Evolutionary conservation across 2,797 vertebrate species (phyloP).

Genomic region (Ptychadena robeensis): DNA sequence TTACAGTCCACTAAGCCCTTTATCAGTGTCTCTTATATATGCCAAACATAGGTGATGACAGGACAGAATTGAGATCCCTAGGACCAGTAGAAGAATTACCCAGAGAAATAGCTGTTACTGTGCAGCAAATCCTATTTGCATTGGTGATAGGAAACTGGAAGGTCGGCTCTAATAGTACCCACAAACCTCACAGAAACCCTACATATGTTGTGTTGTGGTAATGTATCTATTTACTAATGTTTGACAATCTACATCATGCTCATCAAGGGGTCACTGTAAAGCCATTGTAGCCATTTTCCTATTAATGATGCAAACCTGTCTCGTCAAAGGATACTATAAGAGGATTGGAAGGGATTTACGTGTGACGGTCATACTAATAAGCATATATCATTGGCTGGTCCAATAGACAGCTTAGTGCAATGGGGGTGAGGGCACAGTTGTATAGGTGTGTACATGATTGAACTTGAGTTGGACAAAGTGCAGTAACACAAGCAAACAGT

Average conservation of each 20-base stretch:
- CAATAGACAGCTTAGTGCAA: slow-evolving; percentile 15
- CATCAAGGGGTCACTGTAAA: background rate
- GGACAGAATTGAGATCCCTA: background rate
- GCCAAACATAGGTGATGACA: background rate
- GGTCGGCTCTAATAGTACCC: background rate
- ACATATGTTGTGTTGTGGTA: background rate
- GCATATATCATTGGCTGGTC: slow-evolving; percentile 39
- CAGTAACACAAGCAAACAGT: background rate
- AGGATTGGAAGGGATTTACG: slow-evolving; percentile 32
- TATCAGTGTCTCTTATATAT: background rate
- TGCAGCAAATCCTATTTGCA: slow-evolving; percentile 5
- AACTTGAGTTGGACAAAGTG: background rate
- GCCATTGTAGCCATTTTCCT: background rate
- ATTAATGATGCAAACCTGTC: background rate
- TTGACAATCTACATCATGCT: background rate
- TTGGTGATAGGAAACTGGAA: background rate
- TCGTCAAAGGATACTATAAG: slow-evolving; percentile 3
- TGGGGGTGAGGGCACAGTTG: background rate
- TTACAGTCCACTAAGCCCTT: background rate
- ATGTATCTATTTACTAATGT: background rate
- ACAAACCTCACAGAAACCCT: background rate
- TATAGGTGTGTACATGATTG: background rate
- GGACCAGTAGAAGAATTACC: background rate
- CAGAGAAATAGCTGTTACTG: background rate
- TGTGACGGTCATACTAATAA: background rate